These are phyloP conservation scores for Oikopleura albicans DNA, from an alignment of 23 tunicate species.

Conservation along the genomic window DNA sequence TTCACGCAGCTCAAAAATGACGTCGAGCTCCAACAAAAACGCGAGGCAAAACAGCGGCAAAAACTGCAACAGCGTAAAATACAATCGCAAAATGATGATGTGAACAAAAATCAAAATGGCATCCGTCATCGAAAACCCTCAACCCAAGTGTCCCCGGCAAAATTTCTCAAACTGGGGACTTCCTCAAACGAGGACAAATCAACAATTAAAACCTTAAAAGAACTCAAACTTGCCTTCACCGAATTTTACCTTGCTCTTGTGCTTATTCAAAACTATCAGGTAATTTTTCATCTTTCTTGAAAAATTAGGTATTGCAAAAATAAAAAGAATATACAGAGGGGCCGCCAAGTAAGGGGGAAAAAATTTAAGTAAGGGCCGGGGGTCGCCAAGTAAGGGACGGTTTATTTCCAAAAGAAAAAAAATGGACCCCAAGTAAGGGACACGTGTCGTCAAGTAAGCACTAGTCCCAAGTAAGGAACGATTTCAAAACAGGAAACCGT, in stretches of 20 bases:
- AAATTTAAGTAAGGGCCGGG: no score
- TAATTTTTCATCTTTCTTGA: neutral
- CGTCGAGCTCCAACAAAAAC: neutral
- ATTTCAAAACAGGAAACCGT: neutral
- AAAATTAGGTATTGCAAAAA: neutral
- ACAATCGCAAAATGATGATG: slow-evolving; percentile 41
- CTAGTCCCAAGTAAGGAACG: no score
- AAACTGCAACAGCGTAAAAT: slow-evolving; percentile 50
- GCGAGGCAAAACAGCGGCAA: slow-evolving; percentile 49
- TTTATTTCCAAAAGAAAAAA: no score
- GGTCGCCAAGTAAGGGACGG: no score
- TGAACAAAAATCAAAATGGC: neutral
- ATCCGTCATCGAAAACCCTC: neutral
- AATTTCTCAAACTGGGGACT: neutral
- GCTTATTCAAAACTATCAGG: slow-evolving; percentile 83
- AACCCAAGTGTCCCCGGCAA: neutral
- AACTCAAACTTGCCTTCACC: slow-evolving; percentile 56
- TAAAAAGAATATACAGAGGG: neutral
- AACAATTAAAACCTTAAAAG: slow-evolving; percentile 46
- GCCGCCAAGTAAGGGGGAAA: no score
- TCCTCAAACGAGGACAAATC: slow-evolving; percentile 29
- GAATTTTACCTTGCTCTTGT: slow-evolving; percentile 74
- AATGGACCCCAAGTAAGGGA: no score
- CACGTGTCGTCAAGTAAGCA: no score
- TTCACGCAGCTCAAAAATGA: slow-evolving; percentile 14